Conservation (phyloP, 2,113 vertebrate species). For the Colinus virginianus region DNA sequence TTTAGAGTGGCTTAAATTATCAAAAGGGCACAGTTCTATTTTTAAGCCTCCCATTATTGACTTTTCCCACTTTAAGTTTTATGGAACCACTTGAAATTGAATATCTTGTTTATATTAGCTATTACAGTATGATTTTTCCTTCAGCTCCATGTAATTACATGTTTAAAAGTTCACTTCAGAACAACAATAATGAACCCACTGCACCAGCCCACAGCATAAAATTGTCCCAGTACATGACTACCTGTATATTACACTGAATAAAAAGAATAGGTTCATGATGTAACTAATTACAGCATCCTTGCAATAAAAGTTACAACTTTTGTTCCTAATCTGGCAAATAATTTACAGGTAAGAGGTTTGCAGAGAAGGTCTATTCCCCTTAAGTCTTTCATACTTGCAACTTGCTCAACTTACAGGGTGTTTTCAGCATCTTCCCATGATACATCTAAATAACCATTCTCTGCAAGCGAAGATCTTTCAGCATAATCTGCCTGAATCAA, state of each 20-base stretch:
- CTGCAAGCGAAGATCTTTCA: not conserved
- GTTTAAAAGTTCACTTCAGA: constrained; percentile 31
- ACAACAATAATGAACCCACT: constrained; percentile 1
- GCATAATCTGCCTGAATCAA: not conserved
- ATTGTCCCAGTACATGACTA: not conserved
- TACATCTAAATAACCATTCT: not conserved
- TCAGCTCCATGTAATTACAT: constrained; percentile 18
- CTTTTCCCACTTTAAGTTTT: constrained; percentile 5
- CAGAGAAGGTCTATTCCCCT: not conserved
- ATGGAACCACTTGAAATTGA: not conserved
- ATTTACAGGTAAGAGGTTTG: not conserved
- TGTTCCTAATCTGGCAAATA: not conserved
- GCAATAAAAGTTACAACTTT: not conserved
- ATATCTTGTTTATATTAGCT: constrained; percentile 15
- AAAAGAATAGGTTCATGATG: not conserved
- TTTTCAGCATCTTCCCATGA: not conserved
- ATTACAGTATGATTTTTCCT: constrained; percentile 32
- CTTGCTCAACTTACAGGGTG: accelerated
- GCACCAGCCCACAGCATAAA: not conserved
- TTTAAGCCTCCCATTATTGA: constrained; percentile 24
- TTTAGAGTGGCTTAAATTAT: not conserved
- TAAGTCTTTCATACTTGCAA: not conserved
- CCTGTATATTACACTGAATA: not conserved
- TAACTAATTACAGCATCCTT: not conserved
- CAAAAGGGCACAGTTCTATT: not conserved